Conservation (phyloP, 2,797 vertebrate species). For the Cyclura pinguis region DNA sequence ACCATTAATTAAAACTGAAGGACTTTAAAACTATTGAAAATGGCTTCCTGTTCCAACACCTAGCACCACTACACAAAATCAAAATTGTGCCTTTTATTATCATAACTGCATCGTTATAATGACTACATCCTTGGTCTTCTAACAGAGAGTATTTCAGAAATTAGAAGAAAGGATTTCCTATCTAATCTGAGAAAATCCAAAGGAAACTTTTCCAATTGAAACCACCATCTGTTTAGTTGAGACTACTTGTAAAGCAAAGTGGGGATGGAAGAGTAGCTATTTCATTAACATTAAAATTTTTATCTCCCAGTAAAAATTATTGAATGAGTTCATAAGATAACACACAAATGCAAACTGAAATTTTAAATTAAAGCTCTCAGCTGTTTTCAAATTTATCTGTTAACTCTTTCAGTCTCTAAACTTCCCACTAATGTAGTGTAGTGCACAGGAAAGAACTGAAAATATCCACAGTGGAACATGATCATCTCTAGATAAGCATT, state of each 20-base stretch:
- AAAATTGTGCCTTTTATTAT: not conserved
- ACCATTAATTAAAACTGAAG: not conserved
- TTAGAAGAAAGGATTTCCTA: not conserved
- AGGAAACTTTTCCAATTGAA: not conserved
- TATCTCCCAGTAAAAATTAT: not conserved
- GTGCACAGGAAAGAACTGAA: not conserved
- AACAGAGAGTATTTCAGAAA: not conserved
- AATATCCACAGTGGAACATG: not conserved
- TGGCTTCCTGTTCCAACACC: not conserved
- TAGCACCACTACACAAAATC: not conserved
- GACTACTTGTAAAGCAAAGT: not conserved
- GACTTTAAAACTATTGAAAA: constrained; percentile 13
- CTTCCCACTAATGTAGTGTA: not conserved
- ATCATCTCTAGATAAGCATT: not conserved
- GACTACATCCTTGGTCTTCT: constrained; percentile 13
- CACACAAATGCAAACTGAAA: not conserved
- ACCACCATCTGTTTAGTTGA: not conserved
- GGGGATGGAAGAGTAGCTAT: not conserved
- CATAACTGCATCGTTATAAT: constrained; percentile 17
- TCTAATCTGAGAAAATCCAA: not conserved
- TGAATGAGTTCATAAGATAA: not conserved
- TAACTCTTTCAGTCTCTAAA: not conserved
- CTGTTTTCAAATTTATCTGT: too few species aligned
- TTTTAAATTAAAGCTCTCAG: not conserved
- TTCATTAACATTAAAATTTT: not conserved